phyloP scores from a whole-genome alignment of 2,113 vertebrate genomes.

The Malaclemys terrapin region DNA sequence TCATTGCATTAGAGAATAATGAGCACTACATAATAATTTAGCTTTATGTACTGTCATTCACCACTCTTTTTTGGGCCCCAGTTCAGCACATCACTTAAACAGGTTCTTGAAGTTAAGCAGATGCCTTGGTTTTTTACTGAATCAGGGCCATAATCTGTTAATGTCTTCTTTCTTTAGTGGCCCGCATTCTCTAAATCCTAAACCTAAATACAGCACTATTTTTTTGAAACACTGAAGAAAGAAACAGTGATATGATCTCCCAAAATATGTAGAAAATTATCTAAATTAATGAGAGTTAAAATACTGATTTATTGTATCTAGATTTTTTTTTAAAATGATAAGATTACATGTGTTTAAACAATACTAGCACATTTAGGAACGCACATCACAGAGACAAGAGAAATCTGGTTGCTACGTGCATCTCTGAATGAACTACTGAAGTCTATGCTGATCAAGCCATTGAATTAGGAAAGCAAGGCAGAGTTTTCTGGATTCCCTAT shows the following conservation, averaged over 20 bases:
- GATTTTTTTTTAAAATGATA: neutral
- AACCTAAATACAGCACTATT: neutral
- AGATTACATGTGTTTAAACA: neutral
- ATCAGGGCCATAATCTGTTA: neutral
- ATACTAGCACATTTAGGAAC: neutral
- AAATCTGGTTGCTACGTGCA: neutral
- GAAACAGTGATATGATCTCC: neutral
- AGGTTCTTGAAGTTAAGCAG: neutral
- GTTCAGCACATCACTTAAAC: constrained; percentile 10
- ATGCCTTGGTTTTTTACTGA: neutral
- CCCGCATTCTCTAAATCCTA: neutral
- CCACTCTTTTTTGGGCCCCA: neutral
- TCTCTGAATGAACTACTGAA: neutral
- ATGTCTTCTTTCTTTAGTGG: neutral
- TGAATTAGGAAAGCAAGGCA: neutral
- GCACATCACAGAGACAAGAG: neutral
- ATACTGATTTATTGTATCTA: neutral
- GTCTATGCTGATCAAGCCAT: neutral
- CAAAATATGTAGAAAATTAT: neutral
- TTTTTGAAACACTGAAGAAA: neutral
- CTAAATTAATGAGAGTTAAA: neutral
- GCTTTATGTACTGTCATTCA: constrained; percentile 9
- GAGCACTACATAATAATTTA: neutral
- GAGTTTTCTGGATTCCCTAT: neutral
- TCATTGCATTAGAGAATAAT: neutral